Base-by-base conservation (phyloP, 2,888 invertebrate genomes). In the Drosophila peninsularis region DNA sequence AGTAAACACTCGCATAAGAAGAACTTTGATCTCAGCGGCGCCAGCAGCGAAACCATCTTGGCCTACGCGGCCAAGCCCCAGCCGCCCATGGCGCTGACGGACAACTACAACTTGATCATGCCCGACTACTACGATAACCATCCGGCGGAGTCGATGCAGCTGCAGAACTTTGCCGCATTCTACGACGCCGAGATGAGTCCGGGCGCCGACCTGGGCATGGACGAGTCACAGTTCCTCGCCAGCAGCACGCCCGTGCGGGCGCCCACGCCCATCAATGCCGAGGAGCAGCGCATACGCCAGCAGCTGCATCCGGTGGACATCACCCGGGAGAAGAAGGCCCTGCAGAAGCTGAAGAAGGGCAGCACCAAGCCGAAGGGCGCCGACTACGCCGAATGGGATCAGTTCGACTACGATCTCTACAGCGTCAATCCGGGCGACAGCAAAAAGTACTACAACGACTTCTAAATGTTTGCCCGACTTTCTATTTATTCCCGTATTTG, bases 341-440 rank as follows among this genome's bases (percentile, higher is more conserved):
- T 78, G 44, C 74, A 74, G 19, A 87, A 88, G 34, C 72, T 91
- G 41, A 88, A 81, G 60, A 90, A 90, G 72, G 90, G 88, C 47
- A 71, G 53, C 9, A 78, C 91, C 1, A 55, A 74, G 62, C 85
- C 91, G 3, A 75, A 83, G 2, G 88, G 80, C 14, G 24, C 78
- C 4, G 78, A 75, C 4, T 84, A 82, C 30, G 78, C 80, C 54
- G 81, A 90, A 64, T 91, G 92, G 90, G 91, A 91, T 65, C 89
- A 90, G 36, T 91, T 91, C 60, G 92, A 92, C 75, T 92, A 91
- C 61, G 91, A 91, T 75, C 79, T 87, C 19, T 90, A 90, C 62
- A 84, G 90, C 60, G 78, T 77, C 0, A 83, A 90, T 69, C 90
- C 91, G 19, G 82, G 73, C n/a, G 75, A 79, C 6, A 78, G 42